Base-by-base conservation (phyloP, 1,140 invertebrate species). In the Nasonia longicornis region DNA sequence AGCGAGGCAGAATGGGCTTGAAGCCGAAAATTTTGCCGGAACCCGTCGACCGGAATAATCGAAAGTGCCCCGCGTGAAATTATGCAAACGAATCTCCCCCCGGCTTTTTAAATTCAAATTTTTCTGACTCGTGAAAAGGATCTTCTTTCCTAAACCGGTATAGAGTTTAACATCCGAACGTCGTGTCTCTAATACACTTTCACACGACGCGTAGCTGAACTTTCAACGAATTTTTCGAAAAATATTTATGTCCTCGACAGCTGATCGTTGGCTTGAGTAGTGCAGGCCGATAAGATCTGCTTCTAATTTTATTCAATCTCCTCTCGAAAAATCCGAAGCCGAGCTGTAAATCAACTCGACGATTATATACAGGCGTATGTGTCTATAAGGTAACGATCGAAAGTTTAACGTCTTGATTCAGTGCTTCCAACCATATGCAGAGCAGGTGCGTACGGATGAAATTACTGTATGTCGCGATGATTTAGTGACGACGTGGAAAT, bases 31-130 rank as follows among this genome's bases (percentile, higher is more conserved):
- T 1, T 63, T 4, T 3, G 38, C 64, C 29, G 64, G 2, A 70
- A 72, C 48, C 22, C 42, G 8, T 6, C 20, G 26, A 71, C 12
- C 42, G 42, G 20, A 72, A 72, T 38, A 48, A 72, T 72, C 70
- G 42, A 45, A 72, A 72, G 70, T 72, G n/a, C 35, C 20, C 69
- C 69, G 31, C 35, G 31, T 42, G 69, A 71, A 71, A 71, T 71
- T 42, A 71, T 42, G 69, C 20, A 22, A 42, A 71, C 45, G 11
- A 20, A 20, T 31, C 16, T 71, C 26, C 6, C 26, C 20, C 29
- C 26, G 12, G 10, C 67, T 69, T 69, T 16, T 69, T 69, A 16
- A 69, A 69, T 35, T 69, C 6, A 69, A 69, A 69, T 35, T 69
- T 66, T 1, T 69, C 1, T 22, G 2, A 64, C 63, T 26, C 63